Evolutionary conservation across 53 echinoderm and acorn worm genomes (phyloP), one percentile per base, ranked within the genome.

Genomic region (Actinopyga echinites): DNA sequence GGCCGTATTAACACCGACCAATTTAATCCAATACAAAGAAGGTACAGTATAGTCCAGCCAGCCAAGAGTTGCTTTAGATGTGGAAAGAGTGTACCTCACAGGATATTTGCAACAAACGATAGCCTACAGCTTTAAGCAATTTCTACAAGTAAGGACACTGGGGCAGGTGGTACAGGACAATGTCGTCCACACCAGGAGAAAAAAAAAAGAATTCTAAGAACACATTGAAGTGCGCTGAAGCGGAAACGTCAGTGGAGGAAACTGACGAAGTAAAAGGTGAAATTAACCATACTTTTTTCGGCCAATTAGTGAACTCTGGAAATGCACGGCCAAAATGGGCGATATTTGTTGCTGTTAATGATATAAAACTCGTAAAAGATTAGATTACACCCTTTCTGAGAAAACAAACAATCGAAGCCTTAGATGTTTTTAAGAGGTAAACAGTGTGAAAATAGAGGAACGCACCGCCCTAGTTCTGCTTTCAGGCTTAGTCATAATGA

Each of bases 381-480:
- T 67, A 31, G 2, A 31, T 9, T 12, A 34, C 0, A 1, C 35
- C 68, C 6, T 45, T 69, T 10, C 56, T 83, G 3, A 56, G 83
- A 32, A 83, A 55, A 52, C 65, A 31, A 30, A 68, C 83, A 68
- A 66, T 83, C 9, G 67, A 36, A 15, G 71, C 23, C 35, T 55
- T 83, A 20, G 69, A 69, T 24, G 60, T 60, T 1, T 10, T 60
- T 3, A 60, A 4, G 26, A 5, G n/a, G 59, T 58, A 58, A 58
- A 58, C 8, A 58, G 26, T 58, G 59, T 58, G 29, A 4, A 75
- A 49, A 38, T 88, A 26, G 57, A 52, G 32, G 29, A 24, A 20
- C n/a, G n/a, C 67, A 86, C 38, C 85, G 44, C 75, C 86, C 86
- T 29, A 36, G 25, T 10, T 30, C n/a, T 91, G 29, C 85, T 89